A percentile compares a stretch with the other conserved stretches of the same genome.
Conservation (phyloP, 2,797 vertebrate species). For the Cuculus canorus region DNA sequence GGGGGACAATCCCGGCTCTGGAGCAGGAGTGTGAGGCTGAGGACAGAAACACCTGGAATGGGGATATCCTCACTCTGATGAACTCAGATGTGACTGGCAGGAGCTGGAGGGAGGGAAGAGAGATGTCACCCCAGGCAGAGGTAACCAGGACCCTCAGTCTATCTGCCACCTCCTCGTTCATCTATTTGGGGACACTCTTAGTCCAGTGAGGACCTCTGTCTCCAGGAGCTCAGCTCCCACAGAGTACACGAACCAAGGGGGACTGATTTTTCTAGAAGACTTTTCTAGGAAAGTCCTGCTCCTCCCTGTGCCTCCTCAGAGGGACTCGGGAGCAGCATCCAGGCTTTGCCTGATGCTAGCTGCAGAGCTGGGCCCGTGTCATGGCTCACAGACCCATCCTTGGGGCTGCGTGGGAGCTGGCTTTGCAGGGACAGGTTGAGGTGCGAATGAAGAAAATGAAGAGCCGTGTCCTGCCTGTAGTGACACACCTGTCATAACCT, state of each 20-base stretch:
- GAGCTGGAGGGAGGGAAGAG: not conserved
- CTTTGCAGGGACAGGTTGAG: not conserved
- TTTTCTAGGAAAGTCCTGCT: not conserved
- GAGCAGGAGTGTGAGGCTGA: not conserved
- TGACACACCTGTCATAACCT: not conserved
- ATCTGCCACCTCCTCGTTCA: not conserved
- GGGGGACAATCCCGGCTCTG: not conserved
- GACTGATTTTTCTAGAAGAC: not conserved
- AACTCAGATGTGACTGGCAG: accelerated
- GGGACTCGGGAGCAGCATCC: not conserved
- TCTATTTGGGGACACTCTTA: not conserved
- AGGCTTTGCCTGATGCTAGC: not conserved
- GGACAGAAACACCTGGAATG: not conserved
- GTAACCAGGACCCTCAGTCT: not conserved
- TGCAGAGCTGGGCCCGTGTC: too few species aligned
- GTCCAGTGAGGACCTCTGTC: not conserved
- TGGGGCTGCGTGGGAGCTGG: not conserved
- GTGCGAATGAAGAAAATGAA: not conserved
- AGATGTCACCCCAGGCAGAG: not conserved
- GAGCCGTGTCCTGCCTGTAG: not conserved
- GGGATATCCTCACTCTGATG: not conserved
- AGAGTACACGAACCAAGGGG: not conserved
- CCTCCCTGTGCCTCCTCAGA: not conserved
- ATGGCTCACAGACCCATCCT: accelerated
- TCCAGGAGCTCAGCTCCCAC: not conserved